Evolutionary conservation across 2,797 vertebrate species (phyloP), one percentile per base, ranked within the genome.

Genomic region (Dicrostonyx torquatus): DNA sequence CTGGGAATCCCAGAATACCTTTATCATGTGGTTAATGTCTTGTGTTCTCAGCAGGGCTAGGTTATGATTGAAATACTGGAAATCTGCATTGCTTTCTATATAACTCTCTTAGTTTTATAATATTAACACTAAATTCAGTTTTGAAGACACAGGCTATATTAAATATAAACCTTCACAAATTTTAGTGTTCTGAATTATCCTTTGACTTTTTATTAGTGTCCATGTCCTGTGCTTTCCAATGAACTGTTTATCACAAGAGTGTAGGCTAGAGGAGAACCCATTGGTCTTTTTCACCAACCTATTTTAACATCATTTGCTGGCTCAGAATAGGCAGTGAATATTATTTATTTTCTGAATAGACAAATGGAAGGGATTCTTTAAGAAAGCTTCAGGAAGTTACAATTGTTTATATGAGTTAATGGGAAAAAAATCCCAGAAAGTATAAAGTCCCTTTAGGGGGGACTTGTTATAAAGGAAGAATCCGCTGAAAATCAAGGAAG

Each of bases 21-120:
- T 5, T n/a, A 1, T 53, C n/a, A 45, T 26, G 24, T 50, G 12
- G 6, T 17, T n/a, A 18, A 6, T 40, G 26, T 18, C 68, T 85
- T 70, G 24, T 2, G 2, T 29, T 55, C 20, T 26, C 64, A 6
- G 31, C 50, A 11, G 64, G 9, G 4, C 22, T 34, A 29, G 13
- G 45, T 70, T 45, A 64, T 20, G 48, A 11, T 13, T 45, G 31
- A 64, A 29, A 93, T 4, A 7, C 60, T 73, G 37, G 72, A 83
- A 66, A 76, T 72, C 31, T 34, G 84, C 31, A 66, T 80, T 40
- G 20, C 18, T 93, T 93, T 84, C 50, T 89, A n/a, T 13, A 13
- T n/a, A 29, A 84, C 72, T 80, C n/a, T 92, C 58, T 87, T 87
- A 64, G 40, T 93, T 92, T 95, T 48, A 79, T 93, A 93, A 60